Base-by-base conservation (phyloP, 2,113 vertebrate species). In the Gymnogyps californianus region DNA sequence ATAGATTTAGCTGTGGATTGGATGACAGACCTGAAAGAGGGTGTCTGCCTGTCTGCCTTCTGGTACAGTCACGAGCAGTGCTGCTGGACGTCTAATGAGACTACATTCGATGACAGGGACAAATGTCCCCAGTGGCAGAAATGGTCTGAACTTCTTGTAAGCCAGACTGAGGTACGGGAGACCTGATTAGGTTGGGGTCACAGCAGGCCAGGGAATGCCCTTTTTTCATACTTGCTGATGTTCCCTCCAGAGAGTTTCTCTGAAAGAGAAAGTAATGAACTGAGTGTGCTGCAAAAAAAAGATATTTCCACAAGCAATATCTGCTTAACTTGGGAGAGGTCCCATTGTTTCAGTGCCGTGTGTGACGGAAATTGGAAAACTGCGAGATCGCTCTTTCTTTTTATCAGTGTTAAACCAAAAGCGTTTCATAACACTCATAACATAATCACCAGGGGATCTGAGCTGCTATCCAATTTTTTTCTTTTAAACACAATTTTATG, bases 21-120 rank as follows among this genome's bases (percentile, higher is more conserved):
- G 99, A 99, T 99, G 99, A 99, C 99, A 0, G 99, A 99, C 96
- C 98, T 99, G 96, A 99, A 99, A 64, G 99, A 99, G 75, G 99
- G 99, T 4, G 99, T 99, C 94, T 99, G 99, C 94, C 97, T 99
- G 31, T 98, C 98, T 13, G 99, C 98, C 8, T 99, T 99, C 98
- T 99, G 99, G 98, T 99, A 99, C 98, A 99, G 99, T 97, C 99
- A 99, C 0, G 99, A 99, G 96, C 99, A 99, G 96, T 99, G 99
- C 97, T 99, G 99, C 98, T 99, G 99, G 99, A 99, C 99, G 0
- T 99, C 99, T 49, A 99, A 99, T 3, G 99, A 99, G 98, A 99
- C 99, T 0, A 99, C 99, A 2, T 99, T 99, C 4, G 99, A 99
- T 31, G 99, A 99, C 98, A 97, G 99, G 38, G 99, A 99, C 98